Percentiles rank a stretch among this genome's conserved stretches.
phyloP scores from a whole-genome alignment of 2,888 invertebrate genomes.

The Amorpha juglandis region DNA sequence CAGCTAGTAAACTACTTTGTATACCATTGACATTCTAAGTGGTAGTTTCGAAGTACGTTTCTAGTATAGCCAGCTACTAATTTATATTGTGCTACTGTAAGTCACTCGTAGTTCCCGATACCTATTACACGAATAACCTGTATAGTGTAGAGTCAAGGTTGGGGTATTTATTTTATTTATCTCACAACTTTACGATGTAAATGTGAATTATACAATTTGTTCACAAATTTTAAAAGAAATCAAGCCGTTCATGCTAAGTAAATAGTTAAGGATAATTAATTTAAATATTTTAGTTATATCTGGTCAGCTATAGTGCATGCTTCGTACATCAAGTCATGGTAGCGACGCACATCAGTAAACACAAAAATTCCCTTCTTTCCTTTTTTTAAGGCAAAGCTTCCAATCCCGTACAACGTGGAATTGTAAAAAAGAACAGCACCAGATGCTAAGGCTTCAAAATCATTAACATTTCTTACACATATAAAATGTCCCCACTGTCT shows the following conservation, averaged over 20 bases:
- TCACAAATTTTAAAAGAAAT: neutral
- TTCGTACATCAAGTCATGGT: constrained; percentile 18
- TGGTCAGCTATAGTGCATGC: constrained; percentile 23
- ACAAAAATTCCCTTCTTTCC: constrained; percentile 28
- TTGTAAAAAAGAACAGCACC: constrained; percentile 28
- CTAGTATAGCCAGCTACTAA: too few relatives aligned
- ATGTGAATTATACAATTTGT: too few relatives aligned
- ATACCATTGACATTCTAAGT: too few relatives aligned
- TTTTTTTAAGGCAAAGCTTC: constrained; percentile 29
- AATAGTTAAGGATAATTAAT: neutral
- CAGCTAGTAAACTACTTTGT: too few relatives aligned
- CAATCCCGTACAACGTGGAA: constrained; percentile 28
- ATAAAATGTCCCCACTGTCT: constrained; percentile 32
- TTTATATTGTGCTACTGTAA: too few relatives aligned
- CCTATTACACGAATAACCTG: too few relatives aligned
- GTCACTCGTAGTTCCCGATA: too few relatives aligned
- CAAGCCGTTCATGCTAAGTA: neutral
- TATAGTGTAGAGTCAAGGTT: too few relatives aligned
- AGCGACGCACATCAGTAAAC: constrained; percentile 31
- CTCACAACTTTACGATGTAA: too few relatives aligned
- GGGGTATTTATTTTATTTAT: too few relatives aligned
- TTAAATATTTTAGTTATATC: neutral
- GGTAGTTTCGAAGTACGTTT: too few relatives aligned
- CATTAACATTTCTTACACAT: constrained; percentile 28
- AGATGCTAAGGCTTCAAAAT: constrained; percentile 24